These are phyloP conservation scores for Brachionus rubens DNA, from an alignment of 1,140 invertebrate genomes.

Conservation along the genomic window DNA sequence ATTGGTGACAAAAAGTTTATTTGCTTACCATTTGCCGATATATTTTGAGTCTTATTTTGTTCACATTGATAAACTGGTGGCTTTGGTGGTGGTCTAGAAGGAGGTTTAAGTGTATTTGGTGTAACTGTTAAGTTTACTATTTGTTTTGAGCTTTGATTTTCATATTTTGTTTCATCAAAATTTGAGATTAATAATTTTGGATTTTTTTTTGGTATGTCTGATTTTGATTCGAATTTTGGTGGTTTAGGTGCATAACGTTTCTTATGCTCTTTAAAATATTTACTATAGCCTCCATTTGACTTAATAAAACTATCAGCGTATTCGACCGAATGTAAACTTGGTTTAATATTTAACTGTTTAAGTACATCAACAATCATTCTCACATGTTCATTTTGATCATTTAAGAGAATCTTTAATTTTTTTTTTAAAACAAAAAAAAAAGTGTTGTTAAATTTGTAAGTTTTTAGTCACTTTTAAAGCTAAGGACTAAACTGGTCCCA, in stretches of 20 bases:
- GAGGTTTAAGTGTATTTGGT: constrained; percentile 29
- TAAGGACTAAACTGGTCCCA: no score
- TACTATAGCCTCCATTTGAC: constrained; percentile 34
- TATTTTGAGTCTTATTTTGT: not conserved
- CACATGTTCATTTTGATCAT: constrained; percentile 34
- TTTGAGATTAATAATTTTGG: not conserved
- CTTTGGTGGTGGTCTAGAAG: constrained; percentile 33
- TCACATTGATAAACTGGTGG: not conserved
- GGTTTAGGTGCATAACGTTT: not conserved
- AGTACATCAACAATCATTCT: constrained; percentile 38
- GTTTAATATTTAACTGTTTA: constrained; percentile 38
- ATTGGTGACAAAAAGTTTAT: constrained; percentile 16
- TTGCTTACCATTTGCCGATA: no score
- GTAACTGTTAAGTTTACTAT: not conserved
- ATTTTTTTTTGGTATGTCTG: not conserved
- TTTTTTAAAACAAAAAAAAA: not conserved
- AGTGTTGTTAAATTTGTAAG: no score
- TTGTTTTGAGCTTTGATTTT: not conserved
- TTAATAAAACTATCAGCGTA: constrained; percentile 36
- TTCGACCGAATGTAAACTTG: constrained; percentile 12
- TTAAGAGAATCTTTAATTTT: constrained; percentile 27
- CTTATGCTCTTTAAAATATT: constrained; percentile 24
- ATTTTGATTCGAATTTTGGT: not conserved
- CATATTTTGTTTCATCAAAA: not conserved
- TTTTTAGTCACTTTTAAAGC: no score